Evolutionary conservation across 2,888 invertebrate species (phyloP).

Genomic region (Syrphus vitripennis): DNA sequence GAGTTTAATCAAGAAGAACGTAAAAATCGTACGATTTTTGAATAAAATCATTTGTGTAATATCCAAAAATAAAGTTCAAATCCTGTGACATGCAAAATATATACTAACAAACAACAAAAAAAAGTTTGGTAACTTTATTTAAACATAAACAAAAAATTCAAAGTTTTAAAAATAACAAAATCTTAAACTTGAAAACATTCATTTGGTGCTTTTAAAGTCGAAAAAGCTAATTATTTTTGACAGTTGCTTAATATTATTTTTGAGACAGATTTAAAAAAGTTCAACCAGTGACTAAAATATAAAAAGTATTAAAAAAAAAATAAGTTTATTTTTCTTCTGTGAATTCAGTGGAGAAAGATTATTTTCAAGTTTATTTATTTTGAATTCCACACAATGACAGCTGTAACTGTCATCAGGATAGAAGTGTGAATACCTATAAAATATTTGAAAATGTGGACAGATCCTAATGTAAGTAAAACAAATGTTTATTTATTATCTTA

Average conservation of each 20-base stretch:
- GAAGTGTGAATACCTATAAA: slow-evolving; percentile 67
- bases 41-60: slow-evolving; percentile 56
- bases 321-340: background rate
- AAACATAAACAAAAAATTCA: background rate
- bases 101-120: slow-evolving; percentile 32
- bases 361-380: slow-evolving; percentile 16
- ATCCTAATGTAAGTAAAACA: slow-evolving; percentile 66
- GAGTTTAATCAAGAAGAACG: background rate
- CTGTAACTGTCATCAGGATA: slow-evolving; percentile 70
- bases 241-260: slow-evolving; percentile 47
- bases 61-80: slow-evolving; percentile 31
- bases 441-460: slow-evolving; percentile 70
- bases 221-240: slow-evolving; percentile 47
- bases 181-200: background rate
- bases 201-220: slow-evolving; percentile 44
- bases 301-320: background rate
- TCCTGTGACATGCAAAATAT: slow-evolving; percentile 11
- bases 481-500: background rate
- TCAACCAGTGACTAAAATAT: slow-evolving; percentile 15
- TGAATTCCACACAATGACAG: slow-evolving; percentile 63
- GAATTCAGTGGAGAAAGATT: slow-evolving; percentile 6
- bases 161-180: background rate
- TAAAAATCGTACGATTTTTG: slow-evolving; percentile 33
- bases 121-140: slow-evolving; percentile 6
- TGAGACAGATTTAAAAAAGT: slow-evolving; percentile 8